Evolutionary conservation across 2,113 vertebrate species (phyloP).

Genomic region (Lichenostomus cassidix): DNA sequence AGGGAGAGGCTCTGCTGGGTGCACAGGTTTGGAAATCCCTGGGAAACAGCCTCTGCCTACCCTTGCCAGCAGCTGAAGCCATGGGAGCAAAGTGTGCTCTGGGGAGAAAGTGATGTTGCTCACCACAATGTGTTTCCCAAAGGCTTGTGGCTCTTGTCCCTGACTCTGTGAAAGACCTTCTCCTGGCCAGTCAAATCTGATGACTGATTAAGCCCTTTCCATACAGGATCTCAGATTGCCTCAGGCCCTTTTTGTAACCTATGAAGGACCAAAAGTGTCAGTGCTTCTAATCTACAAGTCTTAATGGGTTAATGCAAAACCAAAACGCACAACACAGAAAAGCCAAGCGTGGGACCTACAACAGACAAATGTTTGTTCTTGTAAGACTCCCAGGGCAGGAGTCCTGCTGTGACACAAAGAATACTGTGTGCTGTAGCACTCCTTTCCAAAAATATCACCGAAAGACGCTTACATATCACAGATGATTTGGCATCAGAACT

Average conservation of each 20-base stretch:
- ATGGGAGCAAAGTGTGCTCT: neutral
- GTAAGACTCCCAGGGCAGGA: slow-evolving; percentile 36
- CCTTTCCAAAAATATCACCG: slow-evolving; percentile 53
- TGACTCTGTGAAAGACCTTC: neutral
- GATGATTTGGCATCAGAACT: slow-evolving; percentile 45
- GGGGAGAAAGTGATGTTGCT: neutral
- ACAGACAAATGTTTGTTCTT: slow-evolving; percentile 22
- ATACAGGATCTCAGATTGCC: slow-evolving; percentile 9
- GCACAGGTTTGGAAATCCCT: neutral
- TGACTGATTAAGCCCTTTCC: neutral
- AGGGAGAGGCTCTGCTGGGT: neutral
- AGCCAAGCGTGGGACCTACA: slow-evolving; percentile 1
- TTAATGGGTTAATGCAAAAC: slow-evolving; percentile 14
- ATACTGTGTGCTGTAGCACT: slow-evolving; percentile 46
- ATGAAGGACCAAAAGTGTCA: slow-evolving; percentile 61
- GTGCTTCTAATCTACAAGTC: slow-evolving; percentile 48
- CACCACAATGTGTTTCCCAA: neutral
- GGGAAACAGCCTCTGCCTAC: neutral
- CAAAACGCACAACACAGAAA: neutral
- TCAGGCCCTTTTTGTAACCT: slow-evolving; percentile 34
- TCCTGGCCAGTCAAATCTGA: neutral
- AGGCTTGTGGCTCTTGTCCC: neutral
- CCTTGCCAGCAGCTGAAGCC: neutral
- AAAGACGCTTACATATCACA: neutral
- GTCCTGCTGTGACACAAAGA: slow-evolving; percentile 61